Base-by-base conservation (phyloP, 2,797 vertebrate genomes). In the Tragelaphus eurycerus region DNA sequence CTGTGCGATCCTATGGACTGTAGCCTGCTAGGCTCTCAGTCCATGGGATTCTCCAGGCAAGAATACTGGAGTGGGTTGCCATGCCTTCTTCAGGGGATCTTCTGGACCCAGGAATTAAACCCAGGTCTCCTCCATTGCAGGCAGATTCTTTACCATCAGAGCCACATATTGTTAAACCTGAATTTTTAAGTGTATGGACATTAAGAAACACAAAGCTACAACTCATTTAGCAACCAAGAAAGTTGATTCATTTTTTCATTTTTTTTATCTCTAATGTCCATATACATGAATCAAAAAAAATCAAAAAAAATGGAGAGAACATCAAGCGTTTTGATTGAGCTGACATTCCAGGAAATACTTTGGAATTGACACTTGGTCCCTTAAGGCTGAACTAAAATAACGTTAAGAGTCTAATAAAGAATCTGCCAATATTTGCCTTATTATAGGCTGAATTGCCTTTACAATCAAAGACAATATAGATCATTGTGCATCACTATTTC, bases 211-310 rank as follows among this genome's bases (percentile, higher is more conserved):
- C 17, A 93, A 11, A 87, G 3, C 8, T 76, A 43, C 3, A 46
- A 52, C 14, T 34, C 9, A 54, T 89, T 94, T 11, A 54, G 15
- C 14, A 96, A 84, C 67, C 17, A 95, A 55, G 25, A 76, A 50
- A 85, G 2, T 84, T 91, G 4, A 54, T 6, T 67, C 34, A 34
- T 55, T 74, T 96, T 90, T 96, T 81, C 6, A 93, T 62, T 89
- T 90, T n/a, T 74, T 95, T 89, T 83, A 4, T 79, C 86, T 85
- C 6, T 7, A 81, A 10, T 91, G 50, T 71, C 9, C 12, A 25
- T n/a, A 90, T 43, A 84, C 57, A 76, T 64, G 17, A 90, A n/a
- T 88, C 0, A 25, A 86, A 96, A 93, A 93, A n/a, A 90, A n/a
- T 88, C 0, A 25, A 86, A 96, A 93, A 93, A n/a, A 13, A 1